A percentile compares a stretch with the other conserved stretches of the same genome.
phyloP scores from a whole-genome alignment of 2,113 vertebrate genomes.

The Passer montanus region DNA sequence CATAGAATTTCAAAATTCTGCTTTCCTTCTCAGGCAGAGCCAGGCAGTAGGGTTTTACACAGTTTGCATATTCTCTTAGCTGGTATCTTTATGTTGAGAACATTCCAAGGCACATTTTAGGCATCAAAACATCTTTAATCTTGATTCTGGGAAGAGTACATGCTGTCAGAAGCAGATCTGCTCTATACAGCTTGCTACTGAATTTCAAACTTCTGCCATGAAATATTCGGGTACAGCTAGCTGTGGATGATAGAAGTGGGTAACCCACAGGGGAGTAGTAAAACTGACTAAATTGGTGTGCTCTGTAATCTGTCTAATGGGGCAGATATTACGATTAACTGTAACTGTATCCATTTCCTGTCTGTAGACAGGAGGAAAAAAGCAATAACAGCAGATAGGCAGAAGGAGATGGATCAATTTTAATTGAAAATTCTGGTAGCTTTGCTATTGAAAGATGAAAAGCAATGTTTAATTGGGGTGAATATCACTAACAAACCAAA shows the following conservation, averaged over 20 bases:
- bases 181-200: not conserved
- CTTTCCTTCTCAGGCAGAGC: not conserved
- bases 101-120: not conserved
- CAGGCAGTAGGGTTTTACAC: not conserved
- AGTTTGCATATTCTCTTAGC: not conserved
- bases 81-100: not conserved
- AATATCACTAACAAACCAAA: not conserved
- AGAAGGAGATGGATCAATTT: not conserved
- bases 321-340: not conserved
- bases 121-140: not conserved
- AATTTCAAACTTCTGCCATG: not conserved
- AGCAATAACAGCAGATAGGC: not conserved
- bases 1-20: not conserved
- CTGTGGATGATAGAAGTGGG: not conserved
- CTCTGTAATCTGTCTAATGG: conserved; percentile 24
- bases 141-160: not conserved
- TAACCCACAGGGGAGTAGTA: not conserved
- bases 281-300: not conserved
- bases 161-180: not conserved
- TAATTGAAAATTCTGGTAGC: not conserved
- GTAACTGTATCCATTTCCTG: not conserved
- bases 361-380: not conserved
- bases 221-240: not conserved
- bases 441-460: not conserved
- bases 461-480: not conserved